phyloP scores from a whole-genome alignment of 2,113 vertebrate genomes.

The Sorex araneus region DNA sequence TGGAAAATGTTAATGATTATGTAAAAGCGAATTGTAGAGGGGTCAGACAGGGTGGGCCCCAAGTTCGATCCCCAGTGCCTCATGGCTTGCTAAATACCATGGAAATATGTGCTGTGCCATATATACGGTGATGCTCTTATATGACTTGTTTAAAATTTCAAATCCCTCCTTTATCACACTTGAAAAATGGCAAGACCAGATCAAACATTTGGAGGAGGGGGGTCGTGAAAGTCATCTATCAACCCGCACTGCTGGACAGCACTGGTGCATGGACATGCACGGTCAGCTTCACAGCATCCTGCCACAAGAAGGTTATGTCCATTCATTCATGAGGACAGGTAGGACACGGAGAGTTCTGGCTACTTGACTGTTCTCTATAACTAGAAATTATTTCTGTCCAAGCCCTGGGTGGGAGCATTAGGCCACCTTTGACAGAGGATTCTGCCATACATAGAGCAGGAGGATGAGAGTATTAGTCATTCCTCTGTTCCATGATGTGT shows the following conservation, averaged over 20 bases:
- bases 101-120: no score
- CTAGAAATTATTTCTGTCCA: not conserved
- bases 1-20: not conserved
- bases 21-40: conserved; percentile 13
- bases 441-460: not conserved
- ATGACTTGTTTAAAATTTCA: conserved; percentile 41
- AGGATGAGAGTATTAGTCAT: not conserved
- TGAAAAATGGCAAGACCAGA: conserved; percentile 59
- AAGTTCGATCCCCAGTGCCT: no score
- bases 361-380: not conserved
- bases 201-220: conserved; percentile 35
- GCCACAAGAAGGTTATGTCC: not conserved
- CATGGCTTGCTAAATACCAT: no score
- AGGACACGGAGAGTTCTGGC: not conserved
- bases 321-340: not conserved
- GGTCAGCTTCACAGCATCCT: not conserved
- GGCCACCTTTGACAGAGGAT: not conserved
- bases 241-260: conserved; percentile 17
- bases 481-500: not conserved
- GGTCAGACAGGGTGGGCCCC: no score
- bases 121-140: not conserved
- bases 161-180: conserved; percentile 10
- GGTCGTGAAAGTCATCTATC: conserved; percentile 37
- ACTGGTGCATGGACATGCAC: not conserved
- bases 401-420: not conserved